phyloP scores from a whole-genome alignment of 2,888 invertebrate species.

The Theodoxus fluviatilis region DNA sequence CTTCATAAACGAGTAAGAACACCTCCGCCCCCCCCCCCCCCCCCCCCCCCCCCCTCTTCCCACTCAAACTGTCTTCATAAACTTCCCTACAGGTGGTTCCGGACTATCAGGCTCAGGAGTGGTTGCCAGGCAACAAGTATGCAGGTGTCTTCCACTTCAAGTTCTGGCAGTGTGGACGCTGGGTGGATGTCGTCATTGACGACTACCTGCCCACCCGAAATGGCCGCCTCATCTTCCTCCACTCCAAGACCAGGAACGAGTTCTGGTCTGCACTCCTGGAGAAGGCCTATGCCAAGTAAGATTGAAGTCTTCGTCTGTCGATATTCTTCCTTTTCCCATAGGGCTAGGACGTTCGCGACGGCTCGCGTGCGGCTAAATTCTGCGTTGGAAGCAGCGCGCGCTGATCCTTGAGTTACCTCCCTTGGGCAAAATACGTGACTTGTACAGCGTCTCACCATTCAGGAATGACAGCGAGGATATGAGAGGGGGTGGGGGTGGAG shows the following conservation, averaged over 20 bases:
- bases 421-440: too few relatives aligned
- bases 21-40: too few relatives aligned
- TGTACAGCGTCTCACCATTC: too few relatives aligned
- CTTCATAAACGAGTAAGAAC: too few relatives aligned
- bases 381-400: too few relatives aligned
- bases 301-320: too few relatives aligned
- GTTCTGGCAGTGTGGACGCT: constrained; percentile 82
- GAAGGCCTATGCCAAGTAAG: constrained; percentile 80
- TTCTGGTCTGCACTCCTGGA: constrained; percentile 81
- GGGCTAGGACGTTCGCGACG: too few relatives aligned
- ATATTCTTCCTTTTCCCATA: too few relatives aligned
- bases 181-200: constrained; percentile 74
- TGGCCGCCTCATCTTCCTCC: constrained; percentile 72
- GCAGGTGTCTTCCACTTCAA: constrained; percentile 83
- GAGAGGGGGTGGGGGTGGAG: too few relatives aligned
- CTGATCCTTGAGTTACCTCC: too few relatives aligned
- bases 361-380: too few relatives aligned
- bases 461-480: too few relatives aligned
- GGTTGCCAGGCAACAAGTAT: constrained; percentile 69
- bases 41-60: neutral
- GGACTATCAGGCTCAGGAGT: constrained; percentile 50
- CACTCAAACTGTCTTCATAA: neutral
- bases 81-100: constrained; percentile 45
- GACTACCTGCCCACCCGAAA: constrained; percentile 72
- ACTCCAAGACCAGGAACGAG: constrained; percentile 70